Percentiles rank a stretch among this genome's conserved stretches.
Conservation (phyloP, 2,113 vertebrate genomes). For the Semicossyphus pulcher region DNA sequence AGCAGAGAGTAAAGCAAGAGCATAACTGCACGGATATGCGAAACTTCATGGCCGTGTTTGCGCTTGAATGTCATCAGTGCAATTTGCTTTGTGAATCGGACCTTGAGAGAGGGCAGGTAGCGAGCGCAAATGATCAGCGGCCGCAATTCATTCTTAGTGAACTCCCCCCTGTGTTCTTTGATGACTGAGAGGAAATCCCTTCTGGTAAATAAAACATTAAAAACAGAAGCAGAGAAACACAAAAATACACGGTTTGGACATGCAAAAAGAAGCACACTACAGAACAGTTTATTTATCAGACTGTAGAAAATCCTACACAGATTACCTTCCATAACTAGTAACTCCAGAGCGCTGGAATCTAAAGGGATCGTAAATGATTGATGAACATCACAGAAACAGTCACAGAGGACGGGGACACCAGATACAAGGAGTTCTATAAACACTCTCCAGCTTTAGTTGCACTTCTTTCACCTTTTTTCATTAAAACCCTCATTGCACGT, state of each 20-base stretch:
- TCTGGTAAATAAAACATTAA: constrained; percentile 15
- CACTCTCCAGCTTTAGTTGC: neutral
- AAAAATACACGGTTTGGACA: neutral
- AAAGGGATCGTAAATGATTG: constrained; percentile 28
- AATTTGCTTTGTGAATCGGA: no score
- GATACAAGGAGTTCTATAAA: constrained; percentile 7
- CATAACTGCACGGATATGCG: no score
- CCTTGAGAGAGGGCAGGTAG: no score
- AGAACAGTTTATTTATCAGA: no score
- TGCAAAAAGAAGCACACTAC: neutral
- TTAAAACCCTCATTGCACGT: no score
- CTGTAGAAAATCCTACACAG: constrained; percentile 40
- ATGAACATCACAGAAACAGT: constrained; percentile 27
- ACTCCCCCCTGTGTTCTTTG: no score
- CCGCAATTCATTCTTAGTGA: no score
- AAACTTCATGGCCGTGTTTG: no score
- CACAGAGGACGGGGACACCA: constrained; percentile 27
- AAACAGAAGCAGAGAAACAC: neutral
- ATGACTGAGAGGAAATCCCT: neutral
- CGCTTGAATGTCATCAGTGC: no score
- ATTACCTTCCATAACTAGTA: constrained; percentile 26
- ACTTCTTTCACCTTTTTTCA: neutral
- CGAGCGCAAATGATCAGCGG: no score
- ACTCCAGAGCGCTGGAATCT: constrained; percentile 20
- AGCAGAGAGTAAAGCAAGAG: no score